Percentiles rank a stretch among this genome's conserved stretches.
These are phyloP conservation scores for Eupsittula cactorum DNA, from an alignment of 2,113 vertebrate species.

Conservation along the genomic window DNA sequence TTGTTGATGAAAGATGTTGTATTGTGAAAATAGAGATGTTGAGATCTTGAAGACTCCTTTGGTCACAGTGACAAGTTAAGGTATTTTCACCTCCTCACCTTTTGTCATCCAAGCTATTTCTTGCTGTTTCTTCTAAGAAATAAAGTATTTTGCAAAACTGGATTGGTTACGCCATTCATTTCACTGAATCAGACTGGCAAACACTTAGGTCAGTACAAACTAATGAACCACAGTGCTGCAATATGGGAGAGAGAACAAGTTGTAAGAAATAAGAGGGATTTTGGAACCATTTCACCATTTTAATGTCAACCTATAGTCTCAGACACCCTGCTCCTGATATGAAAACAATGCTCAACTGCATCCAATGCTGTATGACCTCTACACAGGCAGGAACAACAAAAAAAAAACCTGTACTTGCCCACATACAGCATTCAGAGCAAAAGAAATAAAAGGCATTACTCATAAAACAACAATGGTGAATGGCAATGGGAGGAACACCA, in stretches of 20 bases:
- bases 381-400: neutral
- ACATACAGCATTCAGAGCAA: neutral
- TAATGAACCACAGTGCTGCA: neutral
- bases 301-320: neutral
- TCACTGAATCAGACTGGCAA: neutral
- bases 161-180: neutral
- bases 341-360: neutral
- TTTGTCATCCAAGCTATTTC: neutral
- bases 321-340: rapidly evolving
- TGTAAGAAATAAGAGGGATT: neutral
- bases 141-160: neutral
- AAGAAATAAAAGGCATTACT: neutral
- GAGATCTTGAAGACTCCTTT: neutral
- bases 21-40: neutral
- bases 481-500: neutral
- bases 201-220: neutral
- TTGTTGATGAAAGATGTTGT: neutral
- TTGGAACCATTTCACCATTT: neutral
- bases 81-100: neutral
- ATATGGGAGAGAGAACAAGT: neutral
- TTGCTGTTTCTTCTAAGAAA: neutral
- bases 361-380: neutral
- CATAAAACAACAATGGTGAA: slow-evolving; percentile 8
- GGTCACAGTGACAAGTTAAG: neutral
- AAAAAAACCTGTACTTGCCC: neutral